Evolutionary conservation across 2,888 invertebrate species (phyloP).

Genomic region (Notodonta dromedarius): DNA sequence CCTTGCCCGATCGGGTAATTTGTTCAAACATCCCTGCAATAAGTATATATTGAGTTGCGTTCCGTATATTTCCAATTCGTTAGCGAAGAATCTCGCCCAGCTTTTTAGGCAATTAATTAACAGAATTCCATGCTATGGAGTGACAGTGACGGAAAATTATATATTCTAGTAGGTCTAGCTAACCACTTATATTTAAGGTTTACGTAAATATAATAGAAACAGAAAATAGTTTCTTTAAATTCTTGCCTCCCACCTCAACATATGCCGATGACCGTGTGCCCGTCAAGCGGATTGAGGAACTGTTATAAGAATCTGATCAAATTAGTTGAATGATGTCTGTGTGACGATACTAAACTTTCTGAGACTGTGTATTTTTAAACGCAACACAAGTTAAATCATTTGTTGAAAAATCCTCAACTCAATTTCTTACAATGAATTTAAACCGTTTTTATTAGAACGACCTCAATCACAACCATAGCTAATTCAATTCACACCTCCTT

Average conservation of each 20-base stretch:
- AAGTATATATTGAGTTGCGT: slow-evolving; percentile 14
- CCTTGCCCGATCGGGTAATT: slow-evolving; percentile 65
- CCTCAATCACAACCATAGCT: slow-evolving; percentile 38
- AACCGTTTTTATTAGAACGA: slow-evolving; percentile 28
- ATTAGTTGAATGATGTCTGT: not conserved
- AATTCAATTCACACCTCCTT: slow-evolving; percentile 45
- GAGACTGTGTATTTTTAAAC: not conserved
- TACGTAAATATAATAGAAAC: too few species aligned
- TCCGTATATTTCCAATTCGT: slow-evolving; percentile 17
- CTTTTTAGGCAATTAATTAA: not conserved
- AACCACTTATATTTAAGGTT: too few species aligned
- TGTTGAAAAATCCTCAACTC: not conserved
- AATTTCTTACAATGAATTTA: slow-evolving; percentile 17
- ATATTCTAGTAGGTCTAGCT: too few species aligned
- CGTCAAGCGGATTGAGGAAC: slow-evolving; percentile 53
- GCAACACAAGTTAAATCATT: not conserved
- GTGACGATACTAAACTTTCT: not conserved
- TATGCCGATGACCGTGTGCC: slow-evolving; percentile 74
- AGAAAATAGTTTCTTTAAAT: too few species aligned
- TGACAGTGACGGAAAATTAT: not conserved
- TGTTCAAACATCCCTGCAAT: slow-evolving; percentile 57
- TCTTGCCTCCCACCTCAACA: too few species aligned
- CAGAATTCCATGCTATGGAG: not conserved
- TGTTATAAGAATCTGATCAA: slow-evolving; percentile 10
- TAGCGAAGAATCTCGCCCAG: not conserved